Base-by-base conservation (phyloP, 1,140 invertebrate genomes). In the Diachasma alloeum region DNA sequence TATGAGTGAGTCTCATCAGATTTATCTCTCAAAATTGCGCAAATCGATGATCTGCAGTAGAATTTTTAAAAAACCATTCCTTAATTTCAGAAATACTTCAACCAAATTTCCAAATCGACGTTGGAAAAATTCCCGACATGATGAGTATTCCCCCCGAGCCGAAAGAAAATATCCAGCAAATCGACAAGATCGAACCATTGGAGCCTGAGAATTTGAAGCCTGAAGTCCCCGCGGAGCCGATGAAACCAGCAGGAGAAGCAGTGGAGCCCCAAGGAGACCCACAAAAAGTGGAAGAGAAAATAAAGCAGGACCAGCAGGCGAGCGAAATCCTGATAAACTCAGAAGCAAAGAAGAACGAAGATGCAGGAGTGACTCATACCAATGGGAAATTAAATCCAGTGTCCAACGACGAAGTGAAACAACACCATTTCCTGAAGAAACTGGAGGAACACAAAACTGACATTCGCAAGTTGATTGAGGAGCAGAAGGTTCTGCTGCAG, bases 391-490 rank as follows among this genome's bases (percentile, higher is more conserved):
- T 90, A 68, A 90, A 91, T 77, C 89, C 91, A 77, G 88, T 91
- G 42, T 85, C 87, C 6, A 89, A 91, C 79, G 80, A 89, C 22
- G 85, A 85, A 24, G 87, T 85, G 5, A 86, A 87, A 26, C 79
- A 79, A 53, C 85, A 86, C 26, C 36, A 73, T 6, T 75, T 79
- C 3, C 67, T 75, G 37, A 81, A 85, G 37, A 42, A 90, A 42
- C 87, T 92, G 22, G 91, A 92, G 82, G 90, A 91, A 78, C 90
- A 92, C 63, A 90, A 90, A 24, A 84, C 91, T 80, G 91, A 92
- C 81, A 90, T 92, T 74, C 88, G 91, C 72, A 86, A 92, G 82
- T 85, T 92, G 74, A 88, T 92, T 17, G 87, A 91, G 72, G 91
- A 92, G 80, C 91, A 92, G 74, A 91, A 91, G 75, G 87, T 91